Evolutionary conservation across 2,797 vertebrate genomes (phyloP).

Genomic region (Muraenolepis orangiensis): DNA sequence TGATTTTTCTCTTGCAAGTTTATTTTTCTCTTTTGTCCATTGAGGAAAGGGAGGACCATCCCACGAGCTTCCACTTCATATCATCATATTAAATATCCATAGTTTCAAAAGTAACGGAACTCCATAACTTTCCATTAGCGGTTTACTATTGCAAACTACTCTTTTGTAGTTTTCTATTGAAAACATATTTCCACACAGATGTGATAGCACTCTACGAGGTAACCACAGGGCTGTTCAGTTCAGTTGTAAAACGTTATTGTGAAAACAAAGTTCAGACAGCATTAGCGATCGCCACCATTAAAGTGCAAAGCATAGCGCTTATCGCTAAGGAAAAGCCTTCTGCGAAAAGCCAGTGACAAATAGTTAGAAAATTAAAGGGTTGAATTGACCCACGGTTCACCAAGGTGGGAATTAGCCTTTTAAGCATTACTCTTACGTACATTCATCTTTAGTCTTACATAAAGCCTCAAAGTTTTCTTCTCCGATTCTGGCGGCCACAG

Average conservation of each 20-base stretch:
- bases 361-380: not conserved
- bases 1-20: too few relatives aligned
- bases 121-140: too few relatives aligned
- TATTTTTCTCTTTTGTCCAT: too few relatives aligned
- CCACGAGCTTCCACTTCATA: too few relatives aligned
- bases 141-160: not conserved
- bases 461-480: conserved; percentile 12
- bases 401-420: conserved; percentile 10
- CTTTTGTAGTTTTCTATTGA: too few relatives aligned
- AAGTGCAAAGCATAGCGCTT: conserved; percentile 23
- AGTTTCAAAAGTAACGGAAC: too few relatives aligned
- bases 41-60: too few relatives aligned
- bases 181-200: not conserved
- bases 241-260: not conserved
- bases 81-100: too few relatives aligned
- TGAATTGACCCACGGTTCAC: not conserved
- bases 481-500: conserved; percentile 43
- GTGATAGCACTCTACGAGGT: not conserved
- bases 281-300: conserved; percentile 37
- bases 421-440: conserved; percentile 8
- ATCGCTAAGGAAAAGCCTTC: conserved; percentile 30
- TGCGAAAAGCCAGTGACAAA: conserved; percentile 29
- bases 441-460: too few relatives aligned
- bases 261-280: conserved; percentile 1
- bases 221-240: not conserved